phyloP scores from a whole-genome alignment of 2,888 invertebrate species.

The Ennomos erosarius region DNA sequence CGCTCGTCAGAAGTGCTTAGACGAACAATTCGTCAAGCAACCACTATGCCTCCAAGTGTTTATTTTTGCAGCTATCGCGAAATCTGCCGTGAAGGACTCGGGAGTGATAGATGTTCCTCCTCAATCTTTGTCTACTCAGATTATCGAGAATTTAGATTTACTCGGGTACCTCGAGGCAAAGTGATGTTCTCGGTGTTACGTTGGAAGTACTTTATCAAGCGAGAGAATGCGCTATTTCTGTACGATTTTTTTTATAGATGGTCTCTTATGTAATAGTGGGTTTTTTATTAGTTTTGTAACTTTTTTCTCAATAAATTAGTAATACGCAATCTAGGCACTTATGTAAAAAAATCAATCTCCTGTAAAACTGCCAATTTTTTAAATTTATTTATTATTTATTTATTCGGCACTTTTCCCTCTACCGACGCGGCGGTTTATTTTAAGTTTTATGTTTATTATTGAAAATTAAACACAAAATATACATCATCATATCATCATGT shows the following conservation, averaged over 20 bases:
- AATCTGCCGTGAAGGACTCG: conserved; percentile 46
- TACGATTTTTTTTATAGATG: conserved; percentile 12
- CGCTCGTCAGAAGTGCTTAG: conserved; percentile 9
- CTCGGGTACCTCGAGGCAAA: conserved; percentile 40
- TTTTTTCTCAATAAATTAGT: no score
- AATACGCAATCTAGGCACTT: no score
- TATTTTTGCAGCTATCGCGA: conserved; percentile 47
- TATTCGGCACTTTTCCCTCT: no score
- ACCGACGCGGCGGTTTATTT: no score
- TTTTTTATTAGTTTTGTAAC: no score
- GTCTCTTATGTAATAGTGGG: neutral
- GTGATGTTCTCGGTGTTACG: conserved; percentile 34
- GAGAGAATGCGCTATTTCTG: conserved; percentile 18
- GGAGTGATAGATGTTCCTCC: conserved; percentile 64
- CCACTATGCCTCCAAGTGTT: conserved; percentile 43
- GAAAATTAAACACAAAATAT: no score
- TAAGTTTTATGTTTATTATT: no score
- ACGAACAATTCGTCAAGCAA: conserved; percentile 27
- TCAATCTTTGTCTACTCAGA: conserved; percentile 70
- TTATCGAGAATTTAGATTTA: conserved; percentile 64
- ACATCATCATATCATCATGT: no score
- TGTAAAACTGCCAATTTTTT: no score
- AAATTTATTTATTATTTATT: no score
- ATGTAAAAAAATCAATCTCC: no score
- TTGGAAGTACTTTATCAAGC: conserved; percentile 26